Evolutionary conservation across 2,888 invertebrate species (phyloP).

Genomic region (Mamestra brassicae): DNA sequence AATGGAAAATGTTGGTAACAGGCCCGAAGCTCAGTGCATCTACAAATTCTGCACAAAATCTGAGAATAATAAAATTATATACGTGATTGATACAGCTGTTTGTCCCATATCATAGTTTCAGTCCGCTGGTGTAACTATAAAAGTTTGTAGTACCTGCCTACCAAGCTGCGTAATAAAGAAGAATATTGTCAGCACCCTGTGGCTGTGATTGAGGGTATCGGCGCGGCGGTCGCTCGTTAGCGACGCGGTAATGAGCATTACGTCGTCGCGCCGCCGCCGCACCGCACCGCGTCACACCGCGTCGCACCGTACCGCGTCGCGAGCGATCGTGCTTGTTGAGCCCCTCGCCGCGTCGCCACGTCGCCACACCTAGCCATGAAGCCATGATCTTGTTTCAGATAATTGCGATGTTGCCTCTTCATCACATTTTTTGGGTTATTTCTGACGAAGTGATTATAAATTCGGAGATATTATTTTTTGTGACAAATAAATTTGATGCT

Average conservation of each 20-base stretch:
- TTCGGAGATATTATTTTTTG: not conserved
- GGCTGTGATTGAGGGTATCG: constrained; percentile 73
- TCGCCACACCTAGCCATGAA: constrained; percentile 51
- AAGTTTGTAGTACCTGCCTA: not conserved
- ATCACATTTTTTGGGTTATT: constrained; percentile 53
- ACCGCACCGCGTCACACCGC: constrained; percentile 33
- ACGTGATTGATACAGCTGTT: no score
- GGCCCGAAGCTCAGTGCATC: not conserved
- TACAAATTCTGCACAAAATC: not conserved
- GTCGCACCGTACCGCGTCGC: constrained; percentile 20
- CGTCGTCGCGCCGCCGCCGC: constrained; percentile 43
- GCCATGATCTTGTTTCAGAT: constrained; percentile 59
- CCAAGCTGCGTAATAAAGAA: not conserved
- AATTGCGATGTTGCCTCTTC: constrained; percentile 59
- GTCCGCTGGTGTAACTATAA: not conserved
- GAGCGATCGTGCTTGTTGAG: constrained; percentile 56
- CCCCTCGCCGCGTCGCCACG: constrained; percentile 36
- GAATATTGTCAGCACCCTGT: constrained; percentile 58
- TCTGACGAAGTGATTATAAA: constrained; percentile 45
- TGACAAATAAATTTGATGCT: constrained; percentile 28
- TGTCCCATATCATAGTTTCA: not conserved
- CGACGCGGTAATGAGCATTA: constrained; percentile 77
- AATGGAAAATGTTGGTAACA: not conserved
- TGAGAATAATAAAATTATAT: no score
- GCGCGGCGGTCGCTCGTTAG: constrained; percentile 75